Evolutionary conservation across 2,797 vertebrate genomes (phyloP), one percentile per base, ranked within the genome.

Genomic region (Phrynocephalus guinanensis): DNA sequence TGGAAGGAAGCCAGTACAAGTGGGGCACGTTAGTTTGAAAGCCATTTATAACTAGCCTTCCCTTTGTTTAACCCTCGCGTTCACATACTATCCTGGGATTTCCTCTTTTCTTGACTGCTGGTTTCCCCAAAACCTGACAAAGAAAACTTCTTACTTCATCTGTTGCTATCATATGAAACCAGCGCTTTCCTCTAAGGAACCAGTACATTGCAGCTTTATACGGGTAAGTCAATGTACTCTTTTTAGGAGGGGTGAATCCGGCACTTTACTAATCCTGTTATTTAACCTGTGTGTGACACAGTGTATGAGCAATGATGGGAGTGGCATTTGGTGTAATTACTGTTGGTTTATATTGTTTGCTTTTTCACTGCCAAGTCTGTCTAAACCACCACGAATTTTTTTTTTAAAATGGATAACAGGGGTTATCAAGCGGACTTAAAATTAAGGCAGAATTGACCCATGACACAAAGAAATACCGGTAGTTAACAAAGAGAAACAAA

Each of bases 191-290:
- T 56, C 44, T 90, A 77, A 90, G 56, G 8, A 84, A 67, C 0
- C 3, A 72, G 20, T 30, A 73, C 33, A 6, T 80, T 30, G 33
- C 85, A 63, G 63, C 72, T 90, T 85, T 68, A 83, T 26, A 44
- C 10, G 20, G 22, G 77, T 26, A 77, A 77, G 3, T 13, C 56
- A 18, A 0, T 60, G 0, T 16, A 70, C 68, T 67, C 5, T 18
- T 83, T 75, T 22, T 2, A 84, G 0, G 2, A 30, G 22, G 18
- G 68, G 48, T 66, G 56, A 66, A 82, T 66, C 16, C 10, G n/a
- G n/a, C 22, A 71, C 20, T 67, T 79, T 79, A 6, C 76, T 71
- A 66, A 66, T 66, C 9, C 28, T 63, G 20, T 38, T 24, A 72
- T 80, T 63, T 80, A 73, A 60, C 72, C 16, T 30, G 22, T 28